Percentiles rank a stretch among this genome's conserved stretches.
Evolutionary conservation across 2,113 vertebrate genomes (phyloP).

Genomic region (Pheucticus melanocephalus): DNA sequence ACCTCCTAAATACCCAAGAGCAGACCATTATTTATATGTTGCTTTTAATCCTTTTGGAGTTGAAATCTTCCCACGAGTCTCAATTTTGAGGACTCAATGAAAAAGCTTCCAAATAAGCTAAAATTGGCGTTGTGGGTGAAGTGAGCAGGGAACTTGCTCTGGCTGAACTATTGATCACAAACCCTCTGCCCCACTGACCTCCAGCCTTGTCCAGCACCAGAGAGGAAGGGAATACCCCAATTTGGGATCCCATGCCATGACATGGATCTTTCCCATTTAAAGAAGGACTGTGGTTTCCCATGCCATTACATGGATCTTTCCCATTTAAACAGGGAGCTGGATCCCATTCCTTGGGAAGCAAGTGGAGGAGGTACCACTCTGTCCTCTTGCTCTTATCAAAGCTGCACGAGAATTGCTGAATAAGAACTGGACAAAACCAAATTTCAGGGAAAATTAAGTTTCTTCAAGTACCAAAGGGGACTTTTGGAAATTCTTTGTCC

Average conservation of each 20-base stretch:
- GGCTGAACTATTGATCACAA: not conserved
- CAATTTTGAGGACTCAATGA: not conserved
- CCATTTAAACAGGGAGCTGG: not conserved
- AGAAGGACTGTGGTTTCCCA: not conserved
- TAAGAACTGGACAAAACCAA: not conserved
- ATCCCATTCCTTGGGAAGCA: not conserved
- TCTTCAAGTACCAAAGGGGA: not conserved
- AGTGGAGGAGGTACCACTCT: not conserved
- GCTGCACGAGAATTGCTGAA: not conserved
- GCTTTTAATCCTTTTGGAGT: slow-evolving; percentile 20
- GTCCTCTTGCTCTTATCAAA: not conserved
- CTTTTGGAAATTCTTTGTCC: not conserved
- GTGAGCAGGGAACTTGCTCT: not conserved
- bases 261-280: not conserved
- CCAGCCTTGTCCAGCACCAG: not conserved
- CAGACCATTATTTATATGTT: slow-evolving; percentile 16
- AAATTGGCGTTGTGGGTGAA: not conserved
- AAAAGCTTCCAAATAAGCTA: not conserved
- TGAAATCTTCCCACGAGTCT: slow-evolving; percentile 47
- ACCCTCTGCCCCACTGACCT: not conserved
- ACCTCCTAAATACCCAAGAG: not conserved
- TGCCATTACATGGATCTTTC: not conserved
- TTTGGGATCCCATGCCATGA: not conserved
- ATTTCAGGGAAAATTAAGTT: not conserved
- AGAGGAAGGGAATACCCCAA: not conserved